Evolutionary conservation across 2,797 vertebrate species (phyloP).

Genomic region (Catharus ustulatus): DNA sequence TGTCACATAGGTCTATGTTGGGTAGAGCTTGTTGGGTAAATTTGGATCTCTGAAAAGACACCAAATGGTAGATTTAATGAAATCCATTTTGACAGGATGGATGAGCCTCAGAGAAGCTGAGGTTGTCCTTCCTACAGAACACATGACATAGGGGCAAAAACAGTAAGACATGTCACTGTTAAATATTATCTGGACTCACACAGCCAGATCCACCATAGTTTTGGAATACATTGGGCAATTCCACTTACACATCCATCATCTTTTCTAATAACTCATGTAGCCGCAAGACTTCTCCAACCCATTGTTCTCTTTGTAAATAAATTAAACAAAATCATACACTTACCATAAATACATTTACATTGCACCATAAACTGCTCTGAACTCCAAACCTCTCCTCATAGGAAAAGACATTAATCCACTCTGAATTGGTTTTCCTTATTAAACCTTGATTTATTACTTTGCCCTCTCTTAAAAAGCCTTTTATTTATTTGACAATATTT

Average conservation of each 20-base stretch:
- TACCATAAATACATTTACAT: not conserved
- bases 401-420: not conserved
- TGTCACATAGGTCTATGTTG: not conserved
- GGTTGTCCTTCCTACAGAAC: not conserved
- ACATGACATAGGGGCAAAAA: not conserved
- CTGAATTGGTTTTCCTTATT: not conserved
- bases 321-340: not conserved
- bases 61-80: not conserved
- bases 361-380: not conserved
- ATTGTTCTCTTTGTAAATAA: not conserved
- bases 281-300: not conserved
- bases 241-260: not conserved
- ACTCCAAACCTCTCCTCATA: not conserved
- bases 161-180: not conserved
- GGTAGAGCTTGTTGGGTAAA: not conserved
- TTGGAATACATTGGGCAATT: not conserved
- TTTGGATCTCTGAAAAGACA: not conserved
- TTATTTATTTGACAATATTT: constrained; percentile 21
- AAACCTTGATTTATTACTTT: constrained; percentile 13
- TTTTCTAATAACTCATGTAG: not conserved
- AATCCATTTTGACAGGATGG: not conserved
- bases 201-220: not conserved
- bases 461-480: not conserved
- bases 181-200: not conserved
- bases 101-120: not conserved